Evolutionary conservation across 35 echinoderm and acorn worm species (phyloP).

Genomic region (Ptychodera flava): DNA sequence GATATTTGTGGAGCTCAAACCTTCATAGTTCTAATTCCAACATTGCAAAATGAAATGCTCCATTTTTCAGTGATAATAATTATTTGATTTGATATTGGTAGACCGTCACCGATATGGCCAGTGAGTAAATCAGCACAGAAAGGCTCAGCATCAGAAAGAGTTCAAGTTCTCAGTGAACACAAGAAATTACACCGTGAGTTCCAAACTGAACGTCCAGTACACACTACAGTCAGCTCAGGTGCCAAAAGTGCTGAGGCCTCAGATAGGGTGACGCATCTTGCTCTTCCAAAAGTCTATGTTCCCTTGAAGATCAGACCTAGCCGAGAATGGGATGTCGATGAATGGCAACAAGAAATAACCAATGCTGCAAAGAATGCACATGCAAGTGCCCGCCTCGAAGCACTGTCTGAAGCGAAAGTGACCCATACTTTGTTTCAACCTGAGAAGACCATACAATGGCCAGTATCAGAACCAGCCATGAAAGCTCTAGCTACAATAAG

Average conservation of each 20-base stretch:
- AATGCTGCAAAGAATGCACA: constrained; percentile 72
- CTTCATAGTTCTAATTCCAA: too few relatives aligned
- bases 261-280: constrained; percentile 67
- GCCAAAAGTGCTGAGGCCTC: constrained; percentile 75
- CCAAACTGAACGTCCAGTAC: constrained; percentile 57
- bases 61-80: too few relatives aligned
- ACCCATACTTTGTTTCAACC: constrained; percentile 54
- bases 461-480: constrained; percentile 55
- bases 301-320: constrained; percentile 78
- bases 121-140: constrained; percentile 78
- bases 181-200: constrained; percentile 64
- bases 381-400: constrained; percentile 74
- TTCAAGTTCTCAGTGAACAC: constrained; percentile 31
- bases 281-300: constrained; percentile 61
- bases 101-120: constrained; percentile 78
- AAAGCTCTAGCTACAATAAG: constrained; percentile 85
- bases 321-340: constrained; percentile 81
- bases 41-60: too few relatives aligned
- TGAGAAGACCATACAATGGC: constrained; percentile 63
- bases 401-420: constrained; percentile 59
- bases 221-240: constrained; percentile 55
- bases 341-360: constrained; percentile 92
- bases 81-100: too few relatives aligned
- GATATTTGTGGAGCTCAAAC: too few relatives aligned
- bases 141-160: constrained; percentile 54